Conservation (phyloP, 2,888 invertebrate genomes). For the Gisinianus flammeolus region DNA sequence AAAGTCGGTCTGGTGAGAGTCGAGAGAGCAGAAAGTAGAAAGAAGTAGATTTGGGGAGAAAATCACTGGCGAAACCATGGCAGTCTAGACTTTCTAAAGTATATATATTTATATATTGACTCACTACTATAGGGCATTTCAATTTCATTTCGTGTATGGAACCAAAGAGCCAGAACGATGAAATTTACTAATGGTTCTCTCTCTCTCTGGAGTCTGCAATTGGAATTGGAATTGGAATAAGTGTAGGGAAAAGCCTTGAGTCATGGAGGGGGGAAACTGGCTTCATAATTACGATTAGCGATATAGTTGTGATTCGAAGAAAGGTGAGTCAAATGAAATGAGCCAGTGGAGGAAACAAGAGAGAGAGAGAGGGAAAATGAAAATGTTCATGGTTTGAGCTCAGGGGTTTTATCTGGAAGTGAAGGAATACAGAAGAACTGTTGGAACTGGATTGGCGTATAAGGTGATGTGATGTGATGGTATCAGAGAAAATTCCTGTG, state of each 20-base stretch:
- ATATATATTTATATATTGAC: not conserved
- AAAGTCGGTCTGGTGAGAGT: too few relatives aligned
- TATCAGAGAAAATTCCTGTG: constrained; percentile 17
- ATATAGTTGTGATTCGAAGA: not conserved
- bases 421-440: not conserved
- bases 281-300: constrained; percentile 12
- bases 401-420: not conserved
- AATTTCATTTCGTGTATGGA: not conserved
- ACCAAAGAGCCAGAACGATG: not conserved
- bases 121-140: not conserved
- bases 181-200: not conserved
- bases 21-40: too few relatives aligned
- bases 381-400: not conserved
- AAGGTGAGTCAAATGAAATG: not conserved
- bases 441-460: not conserved
- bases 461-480: constrained; percentile 1
- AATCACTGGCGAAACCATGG: not conserved
- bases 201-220: not conserved
- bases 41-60: not conserved
- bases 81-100: not conserved
- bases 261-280: not conserved
- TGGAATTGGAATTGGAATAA: not conserved
- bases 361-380: not conserved
- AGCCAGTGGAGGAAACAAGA: not conserved
- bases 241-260: not conserved